These are phyloP conservation scores for Istiophorus platypterus DNA, from an alignment of 2,113 vertebrate genomes.

Conservation along the genomic window DNA sequence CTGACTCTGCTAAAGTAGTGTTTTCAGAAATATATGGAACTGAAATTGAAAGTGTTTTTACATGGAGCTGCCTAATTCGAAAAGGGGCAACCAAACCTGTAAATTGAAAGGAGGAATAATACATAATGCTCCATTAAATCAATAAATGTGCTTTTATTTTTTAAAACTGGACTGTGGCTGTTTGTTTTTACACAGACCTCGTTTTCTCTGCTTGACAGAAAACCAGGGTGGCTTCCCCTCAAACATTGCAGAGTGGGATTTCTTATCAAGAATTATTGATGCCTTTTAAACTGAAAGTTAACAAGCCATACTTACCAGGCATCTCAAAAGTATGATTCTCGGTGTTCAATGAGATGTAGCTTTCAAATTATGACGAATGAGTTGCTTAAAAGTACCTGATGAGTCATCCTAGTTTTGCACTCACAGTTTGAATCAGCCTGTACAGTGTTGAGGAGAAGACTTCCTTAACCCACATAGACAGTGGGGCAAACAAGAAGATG, in stretches of 20 bases:
- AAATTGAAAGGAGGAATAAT: background rate
- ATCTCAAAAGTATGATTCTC: constrained; percentile 37
- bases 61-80: background rate
- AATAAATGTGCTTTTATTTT: constrained; percentile 4
- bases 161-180: constrained; percentile 14
- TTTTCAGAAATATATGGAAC: constrained; percentile 26
- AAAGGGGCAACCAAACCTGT: constrained; percentile 6
- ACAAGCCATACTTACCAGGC: constrained; percentile 56
- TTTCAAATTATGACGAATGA: constrained; percentile 59
- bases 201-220: constrained; percentile 23
- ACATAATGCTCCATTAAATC: background rate
- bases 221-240: constrained; percentile 45
- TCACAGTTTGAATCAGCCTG: constrained; percentile 20
- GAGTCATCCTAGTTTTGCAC: constrained; percentile 61
- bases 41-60: background rate
- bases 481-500: constrained; percentile 17
- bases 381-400: constrained; percentile 51
- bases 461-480: background rate
- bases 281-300: constrained; percentile 59
- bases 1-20: constrained; percentile 37
- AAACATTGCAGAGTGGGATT: constrained; percentile 47
- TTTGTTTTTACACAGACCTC: background rate
- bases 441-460: constrained; percentile 18
- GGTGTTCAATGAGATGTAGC: constrained; percentile 21
- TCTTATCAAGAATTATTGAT: constrained; percentile 67